Conservation (phyloP, 2,113 vertebrate genomes). For the Neotragus pygmaeus region DNA sequence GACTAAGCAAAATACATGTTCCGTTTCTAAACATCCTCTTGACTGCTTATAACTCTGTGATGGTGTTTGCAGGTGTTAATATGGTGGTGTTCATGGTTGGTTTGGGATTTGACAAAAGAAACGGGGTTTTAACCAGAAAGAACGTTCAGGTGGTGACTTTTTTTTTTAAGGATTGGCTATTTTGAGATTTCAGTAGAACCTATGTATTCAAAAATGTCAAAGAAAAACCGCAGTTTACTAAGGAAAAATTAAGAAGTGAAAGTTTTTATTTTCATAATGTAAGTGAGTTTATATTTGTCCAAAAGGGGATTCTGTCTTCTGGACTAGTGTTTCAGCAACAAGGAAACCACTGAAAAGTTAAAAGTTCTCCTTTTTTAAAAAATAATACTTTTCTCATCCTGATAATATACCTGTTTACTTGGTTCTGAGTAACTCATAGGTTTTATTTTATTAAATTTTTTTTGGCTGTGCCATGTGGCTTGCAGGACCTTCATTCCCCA, state of each 20-base stretch:
- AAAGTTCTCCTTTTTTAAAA: neutral
- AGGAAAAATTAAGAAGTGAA: neutral
- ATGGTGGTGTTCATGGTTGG: neutral
- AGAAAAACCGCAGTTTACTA: neutral
- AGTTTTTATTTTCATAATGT: neutral
- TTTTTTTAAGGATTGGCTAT: neutral
- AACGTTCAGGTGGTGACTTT: neutral
- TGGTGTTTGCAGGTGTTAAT: neutral
- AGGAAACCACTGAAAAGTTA: neutral
- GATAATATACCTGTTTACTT: neutral
- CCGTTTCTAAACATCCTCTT: neutral
- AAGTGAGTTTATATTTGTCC: neutral
- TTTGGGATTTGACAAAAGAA: neutral
- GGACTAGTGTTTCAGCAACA: neutral
- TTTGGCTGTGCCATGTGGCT: neutral
- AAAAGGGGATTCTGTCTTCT: neutral
- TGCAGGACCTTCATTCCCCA: neutral
- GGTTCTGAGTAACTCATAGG: neutral
- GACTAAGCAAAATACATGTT: neutral
- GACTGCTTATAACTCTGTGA: neutral
- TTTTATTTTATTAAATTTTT: neutral
- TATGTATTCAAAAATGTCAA: neutral
- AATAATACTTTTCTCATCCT: neutral
- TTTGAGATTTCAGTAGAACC: slow-evolving; percentile 15
- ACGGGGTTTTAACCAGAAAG: neutral